Conservation (phyloP, 2,113 vertebrate genomes). For the Ciconia boyciana region DNA sequence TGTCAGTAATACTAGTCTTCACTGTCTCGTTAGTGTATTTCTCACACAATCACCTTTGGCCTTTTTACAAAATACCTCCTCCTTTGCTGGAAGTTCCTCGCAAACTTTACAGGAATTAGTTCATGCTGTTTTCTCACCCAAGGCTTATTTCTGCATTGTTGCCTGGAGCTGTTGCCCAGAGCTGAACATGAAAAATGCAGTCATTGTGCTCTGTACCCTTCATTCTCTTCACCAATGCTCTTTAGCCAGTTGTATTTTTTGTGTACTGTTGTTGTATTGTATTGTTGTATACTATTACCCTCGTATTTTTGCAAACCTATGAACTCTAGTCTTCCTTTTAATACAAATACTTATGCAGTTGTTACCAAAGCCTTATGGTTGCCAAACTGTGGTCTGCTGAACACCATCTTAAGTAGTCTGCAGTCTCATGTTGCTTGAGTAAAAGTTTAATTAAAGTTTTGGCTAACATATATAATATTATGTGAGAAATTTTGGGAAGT, state of each 20-base stretch:
- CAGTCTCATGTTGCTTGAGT: background rate
- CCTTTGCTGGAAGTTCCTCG: background rate
- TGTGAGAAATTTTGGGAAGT: background rate
- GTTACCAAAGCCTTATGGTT: background rate
- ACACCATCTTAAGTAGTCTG: background rate
- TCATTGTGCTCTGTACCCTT: background rate
- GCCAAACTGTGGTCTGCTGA: background rate
- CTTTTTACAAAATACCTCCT: background rate
- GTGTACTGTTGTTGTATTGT: no score
- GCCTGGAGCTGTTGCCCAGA: background rate
- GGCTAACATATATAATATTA: background rate
- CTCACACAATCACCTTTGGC: background rate
- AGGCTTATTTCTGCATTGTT: background rate
- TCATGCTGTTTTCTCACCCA: background rate
- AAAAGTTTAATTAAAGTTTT: background rate
- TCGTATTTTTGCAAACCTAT: background rate
- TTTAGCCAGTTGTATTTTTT: background rate
- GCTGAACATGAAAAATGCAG: background rate
- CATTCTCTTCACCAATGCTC: background rate
- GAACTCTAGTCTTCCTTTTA: background rate
- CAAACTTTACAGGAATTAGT: background rate
- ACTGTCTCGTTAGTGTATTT: background rate
- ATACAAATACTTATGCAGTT: background rate
- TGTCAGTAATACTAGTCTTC: background rate
- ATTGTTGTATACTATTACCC: no score